These are phyloP conservation scores for Brachyopa scutellaris DNA, from an alignment of 2,888 invertebrate genomes.

Conservation along the genomic window DNA sequence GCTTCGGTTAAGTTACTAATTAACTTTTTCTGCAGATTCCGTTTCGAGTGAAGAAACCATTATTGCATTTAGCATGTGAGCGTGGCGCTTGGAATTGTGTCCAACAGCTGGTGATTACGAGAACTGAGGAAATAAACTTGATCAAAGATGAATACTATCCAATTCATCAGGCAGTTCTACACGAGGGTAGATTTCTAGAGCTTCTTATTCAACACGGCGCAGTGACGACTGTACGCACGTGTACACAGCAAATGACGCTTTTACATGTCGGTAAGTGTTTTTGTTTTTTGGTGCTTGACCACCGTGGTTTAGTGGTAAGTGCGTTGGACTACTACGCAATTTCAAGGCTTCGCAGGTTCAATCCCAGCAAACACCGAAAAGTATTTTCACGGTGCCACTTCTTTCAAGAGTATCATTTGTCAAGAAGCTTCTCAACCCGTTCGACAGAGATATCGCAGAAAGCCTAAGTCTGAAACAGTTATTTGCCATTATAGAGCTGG, in stretches of 20 bases:
- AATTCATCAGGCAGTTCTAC: conserved; percentile 89
- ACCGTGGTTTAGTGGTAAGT: no score
- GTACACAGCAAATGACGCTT: conserved; percentile 88
- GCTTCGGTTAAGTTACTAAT: not conserved
- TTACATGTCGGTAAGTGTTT: conserved; percentile 84
- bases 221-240: conserved; percentile 86
- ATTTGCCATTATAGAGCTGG: no score
- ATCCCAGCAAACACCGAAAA: no score
- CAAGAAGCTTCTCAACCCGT: no score
- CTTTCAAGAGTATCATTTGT: no score
- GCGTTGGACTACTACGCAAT: no score
- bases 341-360: no score
- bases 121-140: conserved; percentile 87
- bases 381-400: no score
- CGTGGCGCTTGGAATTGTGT: conserved; percentile 88
- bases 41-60: conserved; percentile 84
- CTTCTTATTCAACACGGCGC: conserved; percentile 87
- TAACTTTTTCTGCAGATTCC: conserved; percentile 78
- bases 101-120: conserved; percentile 85
- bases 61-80: conserved; percentile 87
- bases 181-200: conserved; percentile 87
- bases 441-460: no score
- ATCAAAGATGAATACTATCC: conserved; percentile 90
- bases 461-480: no score
- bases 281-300: no score